phyloP scores from a whole-genome alignment of 2,113 vertebrate genomes.

The Narcine bancroftii region DNA sequence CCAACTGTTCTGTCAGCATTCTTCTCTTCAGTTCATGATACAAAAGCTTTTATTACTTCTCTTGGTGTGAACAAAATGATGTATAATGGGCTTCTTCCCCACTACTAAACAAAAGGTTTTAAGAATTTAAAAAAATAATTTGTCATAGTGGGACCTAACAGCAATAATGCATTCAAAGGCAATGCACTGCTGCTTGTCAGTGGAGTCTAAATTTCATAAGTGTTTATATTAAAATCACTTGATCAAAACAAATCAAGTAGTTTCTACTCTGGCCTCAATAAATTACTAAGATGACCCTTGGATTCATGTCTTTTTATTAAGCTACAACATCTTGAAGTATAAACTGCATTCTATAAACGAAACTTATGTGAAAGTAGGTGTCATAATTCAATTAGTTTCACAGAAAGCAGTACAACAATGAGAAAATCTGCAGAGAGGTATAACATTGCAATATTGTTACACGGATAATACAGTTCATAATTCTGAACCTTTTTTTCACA shows the following conservation, averaged over 20 bases:
- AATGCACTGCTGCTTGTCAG: slow-evolving; percentile 4
- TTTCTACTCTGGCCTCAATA: not conserved
- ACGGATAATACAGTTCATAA: slow-evolving; percentile 4
- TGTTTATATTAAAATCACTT: slow-evolving; percentile 18
- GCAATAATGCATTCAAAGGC: not conserved
- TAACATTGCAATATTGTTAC: slow-evolving; percentile 17
- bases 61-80: not conserved
- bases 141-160: not conserved
- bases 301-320: not conserved
- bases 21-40: not conserved
- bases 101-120: slow-evolving; percentile 26
- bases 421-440: not conserved
- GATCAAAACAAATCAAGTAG: slow-evolving; percentile 12
- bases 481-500: not conserved
- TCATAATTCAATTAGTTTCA: slow-evolving; percentile 12
- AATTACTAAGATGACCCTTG: not conserved
- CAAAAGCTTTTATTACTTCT: slow-evolving; percentile 2
- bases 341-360: not conserved
- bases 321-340: not conserved
- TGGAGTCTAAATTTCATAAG: slow-evolving; percentile 8
- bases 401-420: not conserved
- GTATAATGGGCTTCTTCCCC: slow-evolving; percentile 10
- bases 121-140: slow-evolving; percentile 24
- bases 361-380: not conserved
- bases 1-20: not conserved